A percentile compares a stretch with the other conserved stretches of the same genome.
These are phyloP conservation scores for Leptinotarsa peninsularis DNA, from an alignment of 2,888 invertebrate species.

Conservation along the genomic window DNA sequence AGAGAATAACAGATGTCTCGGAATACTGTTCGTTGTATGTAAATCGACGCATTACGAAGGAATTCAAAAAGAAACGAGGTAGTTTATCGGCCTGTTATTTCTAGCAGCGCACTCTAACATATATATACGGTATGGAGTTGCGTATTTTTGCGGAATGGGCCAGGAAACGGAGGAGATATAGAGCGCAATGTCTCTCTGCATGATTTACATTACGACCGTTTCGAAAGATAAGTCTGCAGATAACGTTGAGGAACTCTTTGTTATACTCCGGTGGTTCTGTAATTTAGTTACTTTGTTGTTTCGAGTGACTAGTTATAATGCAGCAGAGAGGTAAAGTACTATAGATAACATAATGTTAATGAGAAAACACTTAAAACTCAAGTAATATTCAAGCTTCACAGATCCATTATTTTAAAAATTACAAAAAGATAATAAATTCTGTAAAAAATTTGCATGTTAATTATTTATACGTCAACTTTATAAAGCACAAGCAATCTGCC, in stretches of 20 bases:
- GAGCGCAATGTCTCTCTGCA: slow-evolving; percentile 31
- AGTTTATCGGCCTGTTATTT: slow-evolving; percentile 50
- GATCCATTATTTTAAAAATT: too few species aligned
- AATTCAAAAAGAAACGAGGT: slow-evolving; percentile 49
- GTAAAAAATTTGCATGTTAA: too few species aligned
- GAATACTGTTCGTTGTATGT: slow-evolving; percentile 49
- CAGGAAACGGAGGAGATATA: slow-evolving; percentile 42
- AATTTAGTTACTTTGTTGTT: slow-evolving; percentile 27
- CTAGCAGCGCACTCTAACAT: slow-evolving; percentile 38
- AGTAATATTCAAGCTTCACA: too few species aligned
- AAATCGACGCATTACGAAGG: slow-evolving; percentile 54
- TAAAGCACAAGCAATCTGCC: too few species aligned
- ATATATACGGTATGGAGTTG: slow-evolving; percentile 34
- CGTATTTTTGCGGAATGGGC: slow-evolving; percentile 39
- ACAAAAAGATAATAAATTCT: too few species aligned
- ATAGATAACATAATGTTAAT: not conserved
- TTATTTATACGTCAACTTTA: too few species aligned
- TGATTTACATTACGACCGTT: slow-evolving; percentile 43
- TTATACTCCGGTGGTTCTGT: slow-evolving; percentile 22
- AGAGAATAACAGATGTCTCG: slow-evolving; percentile 34
- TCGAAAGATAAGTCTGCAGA: slow-evolving; percentile 39
- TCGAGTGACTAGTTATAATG: slow-evolving; percentile 18
- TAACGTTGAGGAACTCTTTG: slow-evolving; percentile 31
- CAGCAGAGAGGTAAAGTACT: not conserved
- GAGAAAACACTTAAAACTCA: not conserved